Conservation (phyloP, 1,140 invertebrate species). For the Drosophila tsacasi region DNA sequence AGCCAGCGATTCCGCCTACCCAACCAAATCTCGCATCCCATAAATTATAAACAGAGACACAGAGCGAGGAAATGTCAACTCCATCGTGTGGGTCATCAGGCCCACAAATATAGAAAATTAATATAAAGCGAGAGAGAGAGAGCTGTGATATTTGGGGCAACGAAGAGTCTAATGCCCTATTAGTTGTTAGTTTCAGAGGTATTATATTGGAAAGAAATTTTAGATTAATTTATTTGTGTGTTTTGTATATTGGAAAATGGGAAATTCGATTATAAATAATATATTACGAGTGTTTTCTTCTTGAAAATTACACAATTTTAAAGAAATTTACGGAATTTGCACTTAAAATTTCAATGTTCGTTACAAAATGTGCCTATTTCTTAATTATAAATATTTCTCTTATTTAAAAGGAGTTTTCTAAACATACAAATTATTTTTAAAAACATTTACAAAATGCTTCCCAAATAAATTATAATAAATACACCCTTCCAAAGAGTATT, state of each 20-base stretch:
- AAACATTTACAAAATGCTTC: not conserved
- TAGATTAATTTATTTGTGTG: not conserved
- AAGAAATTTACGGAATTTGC: too few species aligned
- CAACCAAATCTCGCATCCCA: conserved; percentile 40
- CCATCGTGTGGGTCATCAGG: conserved; percentile 65
- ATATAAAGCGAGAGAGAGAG: not conserved
- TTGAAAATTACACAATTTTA: too few species aligned
- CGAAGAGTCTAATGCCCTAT: conserved; percentile 27
- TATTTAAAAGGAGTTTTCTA: not conserved
- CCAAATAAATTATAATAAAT: too few species aligned
- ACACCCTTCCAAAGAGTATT: not conserved
- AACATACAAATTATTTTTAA: too few species aligned
- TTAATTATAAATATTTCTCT: not conserved
- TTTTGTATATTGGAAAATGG: not conserved
- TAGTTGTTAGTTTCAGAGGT: not conserved
- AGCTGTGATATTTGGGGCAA: not conserved
- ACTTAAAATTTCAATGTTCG: too few species aligned
- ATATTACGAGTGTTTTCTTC: too few species aligned
- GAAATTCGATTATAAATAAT: too few species aligned
- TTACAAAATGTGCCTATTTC: too few species aligned
- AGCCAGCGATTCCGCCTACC: conserved; percentile 36
- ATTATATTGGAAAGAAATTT: not conserved
- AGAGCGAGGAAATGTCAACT: conserved; percentile 44
- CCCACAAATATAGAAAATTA: conserved; percentile 61
- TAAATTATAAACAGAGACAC: conserved; percentile 56